These are phyloP conservation scores for Brenthis hecate DNA, from an alignment of 2,888 invertebrate species.

Conservation along the genomic window DNA sequence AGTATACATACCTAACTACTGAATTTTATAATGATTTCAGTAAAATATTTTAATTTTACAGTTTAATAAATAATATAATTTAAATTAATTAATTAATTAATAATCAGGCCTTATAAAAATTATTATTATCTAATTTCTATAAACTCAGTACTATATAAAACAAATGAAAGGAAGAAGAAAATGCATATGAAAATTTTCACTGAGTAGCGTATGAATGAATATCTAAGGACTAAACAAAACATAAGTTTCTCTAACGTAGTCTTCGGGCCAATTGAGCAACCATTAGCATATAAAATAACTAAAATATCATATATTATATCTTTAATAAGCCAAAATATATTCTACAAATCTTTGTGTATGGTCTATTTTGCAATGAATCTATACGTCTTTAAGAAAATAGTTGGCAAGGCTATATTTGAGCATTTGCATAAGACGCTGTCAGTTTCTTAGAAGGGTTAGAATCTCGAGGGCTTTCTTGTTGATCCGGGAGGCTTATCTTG, in stretches of 20 bases:
- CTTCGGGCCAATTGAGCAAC: conserved; percentile 74
- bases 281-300: conserved; percentile 51
- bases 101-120: too few species aligned
- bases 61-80: too few species aligned
- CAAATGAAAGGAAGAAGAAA: not conserved
- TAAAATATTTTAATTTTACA: too few species aligned
- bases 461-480: conserved; percentile 74
- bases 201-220: conserved; percentile 34
- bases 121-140: too few species aligned
- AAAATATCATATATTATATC: conserved; percentile 43
- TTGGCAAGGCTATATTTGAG: conserved; percentile 61
- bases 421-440: conserved; percentile 82
- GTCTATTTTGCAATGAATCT: conserved; percentile 23
- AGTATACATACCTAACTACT: too few species aligned
- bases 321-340: not conserved
- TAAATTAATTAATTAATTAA: too few species aligned
- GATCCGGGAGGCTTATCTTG: conserved; percentile 79
- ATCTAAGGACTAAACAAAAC: conserved; percentile 49
- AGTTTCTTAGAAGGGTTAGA: conserved; percentile 76
- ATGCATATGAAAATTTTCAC: conserved; percentile 13
- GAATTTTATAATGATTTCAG: too few species aligned
- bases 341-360: conserved; percentile 37
- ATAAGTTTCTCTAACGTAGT: conserved; percentile 62
- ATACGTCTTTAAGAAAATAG: conserved; percentile 41
- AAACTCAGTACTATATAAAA: not conserved